These are phyloP conservation scores for Samia ricini DNA, from an alignment of 1,140 invertebrate species.

Conservation along the genomic window DNA sequence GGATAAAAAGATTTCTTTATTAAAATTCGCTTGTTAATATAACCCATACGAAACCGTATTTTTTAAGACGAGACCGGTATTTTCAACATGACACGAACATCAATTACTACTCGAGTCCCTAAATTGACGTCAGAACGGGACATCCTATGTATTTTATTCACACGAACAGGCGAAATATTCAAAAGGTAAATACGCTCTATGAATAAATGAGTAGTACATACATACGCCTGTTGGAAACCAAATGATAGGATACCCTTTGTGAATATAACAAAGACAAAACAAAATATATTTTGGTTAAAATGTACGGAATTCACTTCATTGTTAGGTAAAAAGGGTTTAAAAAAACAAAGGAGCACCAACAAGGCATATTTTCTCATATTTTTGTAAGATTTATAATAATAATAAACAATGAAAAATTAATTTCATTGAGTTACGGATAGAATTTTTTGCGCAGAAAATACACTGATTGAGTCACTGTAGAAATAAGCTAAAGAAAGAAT, in stretches of 20 bases:
- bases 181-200: constrained; percentile 14
- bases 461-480: not conserved
- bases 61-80: too few species aligned
- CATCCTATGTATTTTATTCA: constrained; percentile 16
- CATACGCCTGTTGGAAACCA: not conserved
- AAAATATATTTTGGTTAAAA: not conserved
- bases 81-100: too few species aligned
- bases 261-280: not conserved
- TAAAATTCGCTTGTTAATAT: not conserved
- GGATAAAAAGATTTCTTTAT: not conserved
- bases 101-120: not conserved
- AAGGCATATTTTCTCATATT: not conserved
- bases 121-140: not conserved
- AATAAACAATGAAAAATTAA: not conserved
- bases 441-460: not conserved
- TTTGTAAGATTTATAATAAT: not conserved
- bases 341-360: not conserved
- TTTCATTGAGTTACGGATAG: not conserved
- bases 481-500: not conserved
- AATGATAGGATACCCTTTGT: not conserved
- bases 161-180: constrained; percentile 16
- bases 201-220: not conserved
- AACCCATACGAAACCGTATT: not conserved
- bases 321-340: not conserved
- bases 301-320: not conserved